A percentile compares a stretch with the other conserved stretches of the same genome.
Conservation (phyloP, 35 echinoderm and acorn worm genomes). For the Ophiothrix spiculata region DNA sequence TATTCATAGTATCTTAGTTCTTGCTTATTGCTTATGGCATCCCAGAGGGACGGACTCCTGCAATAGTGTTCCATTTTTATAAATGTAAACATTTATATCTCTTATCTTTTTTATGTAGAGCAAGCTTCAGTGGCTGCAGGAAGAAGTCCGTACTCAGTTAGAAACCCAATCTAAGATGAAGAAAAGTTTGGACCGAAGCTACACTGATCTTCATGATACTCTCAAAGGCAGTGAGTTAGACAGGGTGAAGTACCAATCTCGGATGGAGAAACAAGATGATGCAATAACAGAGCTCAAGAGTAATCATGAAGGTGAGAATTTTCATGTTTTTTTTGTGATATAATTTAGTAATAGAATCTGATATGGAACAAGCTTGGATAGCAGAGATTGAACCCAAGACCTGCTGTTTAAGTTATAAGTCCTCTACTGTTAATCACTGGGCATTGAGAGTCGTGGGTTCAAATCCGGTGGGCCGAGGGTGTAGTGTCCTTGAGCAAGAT, state of each 20-base stretch:
- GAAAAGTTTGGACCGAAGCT: slow-evolving; percentile 1
- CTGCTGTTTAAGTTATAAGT: no score
- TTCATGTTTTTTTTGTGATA: neutral
- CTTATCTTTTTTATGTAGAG: slow-evolving; percentile 1
- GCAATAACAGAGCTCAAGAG: neutral
- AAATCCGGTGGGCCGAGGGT: no score
- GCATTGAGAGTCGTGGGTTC: no score
- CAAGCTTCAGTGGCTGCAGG: slow-evolving; percentile 30
- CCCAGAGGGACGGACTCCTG: no score
- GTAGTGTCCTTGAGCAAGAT: no score
- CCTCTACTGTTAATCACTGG: no score
- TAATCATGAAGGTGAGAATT: slow-evolving; percentile 7
- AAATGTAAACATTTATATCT: neutral
- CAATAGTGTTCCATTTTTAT: no score
- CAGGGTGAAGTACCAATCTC: neutral
- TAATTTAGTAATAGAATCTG: no score
- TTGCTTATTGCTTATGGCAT: no score
- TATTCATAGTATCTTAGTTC: no score
- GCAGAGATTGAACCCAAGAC: no score
- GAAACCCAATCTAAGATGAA: neutral
- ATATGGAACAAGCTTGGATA: no score
- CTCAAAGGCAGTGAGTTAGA: neutral
- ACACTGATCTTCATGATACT: neutral
- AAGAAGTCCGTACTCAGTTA: slow-evolving; percentile 13
- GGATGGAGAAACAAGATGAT: neutral